Evolutionary conservation across 2,888 invertebrate species (phyloP), one percentile per base, ranked within the genome.

Genomic region (Dicyrtoma fusca): DNA sequence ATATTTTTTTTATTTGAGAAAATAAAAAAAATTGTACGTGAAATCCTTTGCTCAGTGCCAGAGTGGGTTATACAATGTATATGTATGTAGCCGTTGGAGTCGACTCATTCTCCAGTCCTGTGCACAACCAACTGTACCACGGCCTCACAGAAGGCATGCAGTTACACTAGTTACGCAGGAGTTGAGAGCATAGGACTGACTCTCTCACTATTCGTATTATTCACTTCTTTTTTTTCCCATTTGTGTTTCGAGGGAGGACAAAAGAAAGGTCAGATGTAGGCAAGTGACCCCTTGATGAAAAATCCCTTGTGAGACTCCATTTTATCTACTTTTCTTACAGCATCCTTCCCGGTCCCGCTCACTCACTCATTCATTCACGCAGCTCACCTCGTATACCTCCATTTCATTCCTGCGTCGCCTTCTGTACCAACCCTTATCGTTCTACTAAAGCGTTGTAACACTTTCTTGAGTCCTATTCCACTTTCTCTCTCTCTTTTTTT

Each of bases 221-320:
- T 57, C 57, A 25, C 23, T 57, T 25, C 21, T 21, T 53, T 21
- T 51, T 21, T 53, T 21, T 53, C 53, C 21, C 53, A 19, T 13
- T 17, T 11, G 5, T 14, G 49, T 14, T 49, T 49, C 49, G 3
- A 21, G 34, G 57, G 57, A 63, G 65, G 21, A 51, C 25, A 68
- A 63, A 69, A 69, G 62, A 62, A 69, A 72, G 72, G 72, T 72
- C 68, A 68, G 69, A 65, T 8, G 65, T 59, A 59, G 61, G 55
- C 64, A 73, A 69, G 69, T 69, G 73, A 73, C 73, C 73, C 61
- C 47, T 64, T 73, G 73, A 73, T 69, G 65, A 69, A 59, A 65
- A 69, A 69, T 55, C 69, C 53, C 73, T 59, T 42, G 19, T 53
- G 66, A 34, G 66, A 51, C 66, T 66, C 25, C 21, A 13, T 66